Evolutionary conservation across 2,888 invertebrate species (phyloP).

Genomic region (Tanaodytes sp.): DNA sequence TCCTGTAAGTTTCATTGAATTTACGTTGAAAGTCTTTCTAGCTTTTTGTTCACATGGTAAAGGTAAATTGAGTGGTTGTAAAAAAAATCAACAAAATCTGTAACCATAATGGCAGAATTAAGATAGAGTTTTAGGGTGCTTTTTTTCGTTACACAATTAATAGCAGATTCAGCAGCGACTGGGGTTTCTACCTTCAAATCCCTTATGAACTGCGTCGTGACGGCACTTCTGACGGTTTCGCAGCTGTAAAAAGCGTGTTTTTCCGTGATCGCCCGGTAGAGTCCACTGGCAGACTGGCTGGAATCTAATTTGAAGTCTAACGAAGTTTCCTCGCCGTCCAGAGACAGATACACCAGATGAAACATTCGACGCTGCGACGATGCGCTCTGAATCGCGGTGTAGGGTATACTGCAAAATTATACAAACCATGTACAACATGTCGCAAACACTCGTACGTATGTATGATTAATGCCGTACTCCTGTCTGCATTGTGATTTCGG

Average conservation of each 20-base stretch:
- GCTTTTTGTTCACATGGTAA: too few species aligned
- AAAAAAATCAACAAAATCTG: too few species aligned
- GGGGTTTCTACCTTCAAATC: conserved; percentile 82
- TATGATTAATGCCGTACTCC: conserved; percentile 8
- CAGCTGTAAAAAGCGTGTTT: conserved; percentile 95
- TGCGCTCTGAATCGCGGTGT: conserved; percentile 86
- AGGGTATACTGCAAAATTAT: conserved; percentile 79
- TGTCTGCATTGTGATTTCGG: neutral
- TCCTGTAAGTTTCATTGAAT: too few species aligned
- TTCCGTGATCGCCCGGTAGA: conserved; percentile 90
- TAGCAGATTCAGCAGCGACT: too few species aligned
- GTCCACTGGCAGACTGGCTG: conserved; percentile 85
- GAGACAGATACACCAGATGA: conserved; percentile 82
- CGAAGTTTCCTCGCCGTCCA: conserved; percentile 80
- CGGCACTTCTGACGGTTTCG: conserved; percentile 90
- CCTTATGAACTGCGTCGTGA: conserved; percentile 90
- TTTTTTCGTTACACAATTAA: too few species aligned
- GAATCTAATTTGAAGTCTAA: conserved; percentile 87
- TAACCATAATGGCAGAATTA: too few species aligned
- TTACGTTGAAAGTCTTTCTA: too few species aligned
- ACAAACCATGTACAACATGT: conserved; percentile 16
- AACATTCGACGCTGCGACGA: conserved; percentile 84
- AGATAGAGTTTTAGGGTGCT: too few species aligned
- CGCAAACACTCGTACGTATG: conserved; percentile 7
- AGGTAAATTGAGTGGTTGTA: too few species aligned